Evolutionary conservation across 1,140 invertebrate genomes (phyloP).

Genomic region (Tetragnatha versicolor): DNA sequence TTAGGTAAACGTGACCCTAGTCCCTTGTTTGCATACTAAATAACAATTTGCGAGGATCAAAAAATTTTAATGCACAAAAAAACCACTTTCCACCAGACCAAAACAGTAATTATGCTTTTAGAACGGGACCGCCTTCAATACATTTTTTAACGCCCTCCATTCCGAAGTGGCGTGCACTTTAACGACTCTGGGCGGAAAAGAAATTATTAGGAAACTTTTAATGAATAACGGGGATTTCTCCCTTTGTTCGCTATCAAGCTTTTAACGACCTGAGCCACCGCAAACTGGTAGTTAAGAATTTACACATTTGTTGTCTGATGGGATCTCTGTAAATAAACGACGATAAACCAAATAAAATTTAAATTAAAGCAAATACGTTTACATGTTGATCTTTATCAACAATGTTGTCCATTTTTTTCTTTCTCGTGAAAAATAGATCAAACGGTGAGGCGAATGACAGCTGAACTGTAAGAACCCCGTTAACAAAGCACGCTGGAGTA

Average conservation of each 20-base stretch:
- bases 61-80: background rate
- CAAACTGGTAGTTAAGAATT: slow-evolving; percentile 12
- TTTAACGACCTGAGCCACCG: background rate
- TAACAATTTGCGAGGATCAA: background rate
- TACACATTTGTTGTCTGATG: too few species aligned
- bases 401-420: too few species aligned
- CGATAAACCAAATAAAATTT: too few species aligned
- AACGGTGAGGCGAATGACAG: too few species aligned
- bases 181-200: background rate
- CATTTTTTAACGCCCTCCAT: background rate
- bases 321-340: too few species aligned
- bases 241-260: slow-evolving; percentile 18
- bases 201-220: slow-evolving; percentile 39
- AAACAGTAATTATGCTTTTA: slow-evolving; percentile 12
- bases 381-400: too few species aligned
- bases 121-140: too few species aligned
- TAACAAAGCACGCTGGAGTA: too few species aligned
- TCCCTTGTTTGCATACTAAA: background rate
- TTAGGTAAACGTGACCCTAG: background rate
- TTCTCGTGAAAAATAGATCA: too few species aligned
- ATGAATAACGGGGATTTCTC: slow-evolving; percentile 26
- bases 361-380: too few species aligned
- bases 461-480: too few species aligned
- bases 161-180: background rate
- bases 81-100: background rate